Conservation (phyloP, 2,113 vertebrate genomes). For the Sinocyclocheilus anshuiensis region DNA sequence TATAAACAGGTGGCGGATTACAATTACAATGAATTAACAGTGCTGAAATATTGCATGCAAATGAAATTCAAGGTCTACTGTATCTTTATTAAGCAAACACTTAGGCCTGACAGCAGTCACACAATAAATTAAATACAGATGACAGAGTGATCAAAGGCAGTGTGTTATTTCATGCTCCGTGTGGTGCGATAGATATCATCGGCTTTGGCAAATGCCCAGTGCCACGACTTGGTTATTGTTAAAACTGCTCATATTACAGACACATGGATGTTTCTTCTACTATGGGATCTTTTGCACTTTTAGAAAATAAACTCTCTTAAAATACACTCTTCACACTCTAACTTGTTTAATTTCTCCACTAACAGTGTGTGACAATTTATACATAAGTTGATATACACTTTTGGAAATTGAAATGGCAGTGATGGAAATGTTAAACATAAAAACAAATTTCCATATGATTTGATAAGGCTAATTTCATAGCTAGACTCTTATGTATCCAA, state of each 20-base stretch:
- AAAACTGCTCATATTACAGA: background rate
- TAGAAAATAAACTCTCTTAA: background rate
- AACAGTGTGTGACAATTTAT: background rate
- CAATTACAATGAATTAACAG: background rate
- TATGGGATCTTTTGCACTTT: background rate
- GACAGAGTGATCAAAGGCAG: conserved; percentile 49
- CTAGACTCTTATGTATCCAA: too few species aligned
- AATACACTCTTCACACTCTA: background rate
- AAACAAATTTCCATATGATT: too few species aligned
- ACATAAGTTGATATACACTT: background rate
- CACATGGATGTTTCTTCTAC: background rate
- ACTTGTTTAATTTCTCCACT: background rate
- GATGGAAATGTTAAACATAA: too few species aligned
- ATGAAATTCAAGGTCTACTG: conserved; percentile 45
- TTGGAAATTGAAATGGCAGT: too few species aligned
- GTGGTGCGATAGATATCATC: background rate
- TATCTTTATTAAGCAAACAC: conserved; percentile 50
- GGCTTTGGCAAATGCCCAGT: background rate
- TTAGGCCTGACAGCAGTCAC: background rate
- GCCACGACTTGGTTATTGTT: background rate
- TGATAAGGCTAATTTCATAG: too few species aligned
- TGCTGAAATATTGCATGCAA: background rate
- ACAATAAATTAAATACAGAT: conserved; percentile 50
- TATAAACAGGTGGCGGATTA: background rate
- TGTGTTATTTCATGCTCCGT: background rate